Percentiles rank a stretch among this genome's conserved stretches.
These are phyloP conservation scores for Stenurella melanura DNA, from an alignment of 2,888 invertebrate species.

Conservation along the genomic window DNA sequence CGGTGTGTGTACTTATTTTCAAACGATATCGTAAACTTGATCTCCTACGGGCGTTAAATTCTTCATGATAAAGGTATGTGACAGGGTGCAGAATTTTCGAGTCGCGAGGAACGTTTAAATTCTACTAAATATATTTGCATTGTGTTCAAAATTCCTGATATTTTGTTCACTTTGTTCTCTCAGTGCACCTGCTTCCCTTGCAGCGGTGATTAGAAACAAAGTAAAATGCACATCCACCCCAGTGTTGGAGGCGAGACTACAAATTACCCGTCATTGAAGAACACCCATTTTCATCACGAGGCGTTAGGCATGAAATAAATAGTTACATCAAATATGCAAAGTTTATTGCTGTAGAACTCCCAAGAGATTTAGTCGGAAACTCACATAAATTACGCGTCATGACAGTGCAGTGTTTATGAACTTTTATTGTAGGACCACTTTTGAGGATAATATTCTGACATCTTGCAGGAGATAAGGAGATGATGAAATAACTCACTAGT, in stretches of 20 bases:
- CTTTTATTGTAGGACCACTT: conserved; percentile 34
- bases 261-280: conserved; percentile 57
- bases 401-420: conserved; percentile 47
- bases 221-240: conserved; percentile 24
- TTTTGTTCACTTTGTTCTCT: conserved; percentile 6
- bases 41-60: too few relatives aligned
- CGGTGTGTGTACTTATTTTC: too few relatives aligned
- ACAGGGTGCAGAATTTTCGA: too few relatives aligned
- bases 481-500: too few relatives aligned
- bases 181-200: conserved; percentile 42
- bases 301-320: conserved; percentile 57
- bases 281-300: conserved; percentile 57
- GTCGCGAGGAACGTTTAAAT: too few relatives aligned
- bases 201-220: conserved; percentile 45
- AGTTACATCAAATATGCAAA: conserved; percentile 57
- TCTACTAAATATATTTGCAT: not conserved
- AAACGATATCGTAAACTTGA: too few relatives aligned
- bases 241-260: conserved; percentile 37
- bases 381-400: conserved; percentile 48
- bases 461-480: not conserved
- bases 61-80: too few relatives aligned
- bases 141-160: conserved; percentile 3
- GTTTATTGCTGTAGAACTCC: conserved; percentile 53
- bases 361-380: conserved; percentile 51
- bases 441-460: not conserved